Evolutionary conservation across 2,113 vertebrate species (phyloP).

Genomic region (Meleagris gallopavo): DNA sequence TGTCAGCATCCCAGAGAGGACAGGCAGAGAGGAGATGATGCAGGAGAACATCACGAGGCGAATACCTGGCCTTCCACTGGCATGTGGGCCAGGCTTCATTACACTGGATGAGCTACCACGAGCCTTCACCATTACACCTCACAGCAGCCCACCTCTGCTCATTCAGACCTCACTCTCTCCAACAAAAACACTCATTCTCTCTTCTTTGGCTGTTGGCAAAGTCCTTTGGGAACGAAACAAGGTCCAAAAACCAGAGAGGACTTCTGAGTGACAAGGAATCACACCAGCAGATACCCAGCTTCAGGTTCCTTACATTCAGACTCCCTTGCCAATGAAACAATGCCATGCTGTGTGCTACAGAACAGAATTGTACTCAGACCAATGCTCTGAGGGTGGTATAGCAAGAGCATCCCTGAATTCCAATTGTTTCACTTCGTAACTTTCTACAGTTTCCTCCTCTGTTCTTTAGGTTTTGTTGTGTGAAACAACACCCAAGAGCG

Average conservation of each 20-base stretch:
- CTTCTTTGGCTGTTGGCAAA: too few species aligned
- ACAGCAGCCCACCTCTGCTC: too few species aligned
- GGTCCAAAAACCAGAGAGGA: not conserved
- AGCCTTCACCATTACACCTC: too few species aligned
- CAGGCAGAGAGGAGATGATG: too few species aligned
- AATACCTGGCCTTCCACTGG: too few species aligned
- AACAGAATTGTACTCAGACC: not conserved
- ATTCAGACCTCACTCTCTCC: too few species aligned
- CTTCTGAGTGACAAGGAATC: not conserved
- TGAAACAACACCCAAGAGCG: not conserved
- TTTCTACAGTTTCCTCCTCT: not conserved
- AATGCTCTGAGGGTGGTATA: not conserved
- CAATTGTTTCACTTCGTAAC: not conserved
- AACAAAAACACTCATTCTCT: too few species aligned
- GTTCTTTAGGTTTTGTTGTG: not conserved
- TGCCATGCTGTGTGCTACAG: not conserved
- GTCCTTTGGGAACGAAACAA: not conserved
- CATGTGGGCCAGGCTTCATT: too few species aligned
- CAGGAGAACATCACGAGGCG: too few species aligned
- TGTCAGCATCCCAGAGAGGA: too few species aligned
- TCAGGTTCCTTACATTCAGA: not conserved
- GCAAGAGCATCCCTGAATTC: not conserved
- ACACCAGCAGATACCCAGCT: not conserved
- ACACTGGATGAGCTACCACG: too few species aligned
- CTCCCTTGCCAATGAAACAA: not conserved